Evolutionary conservation across 1,140 invertebrate genomes (phyloP), one percentile per base, ranked within the genome.

Genomic region (Drosophila gunungcola): DNA sequence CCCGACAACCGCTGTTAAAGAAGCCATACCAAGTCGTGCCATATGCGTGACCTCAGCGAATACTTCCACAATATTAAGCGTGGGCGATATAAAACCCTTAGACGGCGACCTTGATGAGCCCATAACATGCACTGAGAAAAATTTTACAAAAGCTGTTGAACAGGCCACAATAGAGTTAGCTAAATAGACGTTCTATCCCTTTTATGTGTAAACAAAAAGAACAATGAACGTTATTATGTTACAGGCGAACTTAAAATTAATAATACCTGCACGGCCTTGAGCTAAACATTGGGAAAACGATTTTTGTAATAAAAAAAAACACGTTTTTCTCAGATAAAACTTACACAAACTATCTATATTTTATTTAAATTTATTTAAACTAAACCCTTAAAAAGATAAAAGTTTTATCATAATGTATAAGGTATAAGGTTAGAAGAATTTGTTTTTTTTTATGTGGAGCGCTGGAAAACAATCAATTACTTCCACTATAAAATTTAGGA

Each of bases 381-480:
- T 21, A 21, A 21, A 21, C 16, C 16, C 16, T 21, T 21, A 21
- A 21, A 6, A 32, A 10, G 36, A 12, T 1, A 1, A 5, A 12
- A 12, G 13, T 36, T 16, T n/a, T 16, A 32, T 21, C 16, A 21
- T 21, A 1, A 21, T 21, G 16, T 21, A 21, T 21, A 21, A 1
- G 1, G 16, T 21, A 21, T 21, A 21, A 21, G 1, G 16, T 21
- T 21, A 21, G 16, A 21, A 21, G 16, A 21, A 21, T 21, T 21
- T 21, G 16, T 21, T 21, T 21, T 21, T n/a, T 32, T 39, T 4
- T 1, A 41, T 36, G 27, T 16, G 25, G 4, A 16, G 16, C 39
- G 4, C 21, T 51, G 16, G 29, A 43, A 58, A 68, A 63, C 79
- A 82, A 78, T 78, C 78, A 78, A 79, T 88, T 86, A 86, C 70